These are phyloP conservation scores for Limosa lapponica DNA, from an alignment of 2,797 vertebrate species.

Conservation along the genomic window DNA sequence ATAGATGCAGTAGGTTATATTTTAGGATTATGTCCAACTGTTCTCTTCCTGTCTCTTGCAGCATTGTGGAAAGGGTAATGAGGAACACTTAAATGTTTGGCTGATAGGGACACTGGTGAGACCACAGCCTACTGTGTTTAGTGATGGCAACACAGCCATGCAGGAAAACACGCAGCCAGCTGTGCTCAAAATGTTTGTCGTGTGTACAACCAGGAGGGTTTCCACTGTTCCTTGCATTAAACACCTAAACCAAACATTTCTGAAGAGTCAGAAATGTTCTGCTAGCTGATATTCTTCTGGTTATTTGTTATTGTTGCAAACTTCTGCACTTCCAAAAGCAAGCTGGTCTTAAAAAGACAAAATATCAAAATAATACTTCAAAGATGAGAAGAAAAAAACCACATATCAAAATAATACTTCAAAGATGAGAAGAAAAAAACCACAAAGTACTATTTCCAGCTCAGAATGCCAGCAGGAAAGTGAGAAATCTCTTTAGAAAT, in stretches of 20 bases:
- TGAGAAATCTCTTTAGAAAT: background rate
- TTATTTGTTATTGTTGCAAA: background rate
- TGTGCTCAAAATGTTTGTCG: background rate
- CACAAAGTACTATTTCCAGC: background rate
- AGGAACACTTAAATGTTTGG: background rate
- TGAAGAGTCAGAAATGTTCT: background rate
- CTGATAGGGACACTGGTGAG: background rate
- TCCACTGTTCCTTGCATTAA: background rate
- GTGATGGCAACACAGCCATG: background rate
- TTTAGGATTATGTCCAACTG: background rate
- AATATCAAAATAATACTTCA: background rate
- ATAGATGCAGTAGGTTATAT: background rate
- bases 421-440: background rate
- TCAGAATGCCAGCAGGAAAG: background rate
- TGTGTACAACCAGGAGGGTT: background rate
- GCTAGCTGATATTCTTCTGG: background rate
- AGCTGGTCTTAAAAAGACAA: background rate
- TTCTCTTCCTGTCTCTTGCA: background rate
- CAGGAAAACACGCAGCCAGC: background rate
- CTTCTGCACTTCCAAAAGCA: background rate
- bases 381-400: background rate
- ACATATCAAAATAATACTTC: background rate
- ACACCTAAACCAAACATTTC: background rate
- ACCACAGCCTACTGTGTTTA: background rate
- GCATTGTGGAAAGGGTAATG: background rate